Evolutionary conservation across 2,888 invertebrate species (phyloP).

Genomic region (Thymelicus lineola): DNA sequence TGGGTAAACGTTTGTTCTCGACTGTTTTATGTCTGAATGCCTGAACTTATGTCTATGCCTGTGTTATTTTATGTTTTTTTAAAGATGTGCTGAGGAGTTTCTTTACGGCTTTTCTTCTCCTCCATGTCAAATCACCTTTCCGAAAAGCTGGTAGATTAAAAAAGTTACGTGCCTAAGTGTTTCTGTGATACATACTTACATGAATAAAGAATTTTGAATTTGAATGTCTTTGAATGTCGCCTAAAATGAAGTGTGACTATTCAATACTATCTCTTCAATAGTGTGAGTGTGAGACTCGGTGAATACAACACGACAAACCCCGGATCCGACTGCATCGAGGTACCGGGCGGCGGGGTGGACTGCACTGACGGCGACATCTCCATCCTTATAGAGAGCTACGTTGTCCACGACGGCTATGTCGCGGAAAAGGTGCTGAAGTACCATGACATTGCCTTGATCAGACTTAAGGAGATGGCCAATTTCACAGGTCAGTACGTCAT

Average conservation of each 20-base stretch:
- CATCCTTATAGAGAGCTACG: slow-evolving; percentile 64
- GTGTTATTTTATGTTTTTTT: no score
- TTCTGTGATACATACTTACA: no score
- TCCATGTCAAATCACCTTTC: no score
- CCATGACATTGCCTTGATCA: slow-evolving; percentile 79
- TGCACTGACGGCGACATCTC: slow-evolving; percentile 70
- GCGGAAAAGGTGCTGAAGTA: slow-evolving; percentile 35
- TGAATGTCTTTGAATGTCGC: neutral
- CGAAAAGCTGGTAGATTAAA: no score
- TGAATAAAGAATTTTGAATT: no score
- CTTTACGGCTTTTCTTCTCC: no score
- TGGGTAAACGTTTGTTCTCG: no score
- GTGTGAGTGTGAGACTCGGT: slow-evolving; percentile 62
- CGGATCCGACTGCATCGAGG: slow-evolving; percentile 67
- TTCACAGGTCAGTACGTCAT: slow-evolving; percentile 63
- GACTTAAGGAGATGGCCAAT: slow-evolving; percentile 63
- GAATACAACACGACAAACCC: slow-evolving; percentile 72
- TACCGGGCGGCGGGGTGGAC: slow-evolving; percentile 55
- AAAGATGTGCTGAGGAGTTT: no score
- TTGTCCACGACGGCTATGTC: slow-evolving; percentile 73
- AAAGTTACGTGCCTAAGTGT: no score
- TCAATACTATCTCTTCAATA: neutral
- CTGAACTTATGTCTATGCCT: no score
- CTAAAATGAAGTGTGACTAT: neutral
- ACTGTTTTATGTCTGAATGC: no score